Base-by-base conservation (phyloP, 2,797 vertebrate species). In the Peromyscus attwateri region DNA sequence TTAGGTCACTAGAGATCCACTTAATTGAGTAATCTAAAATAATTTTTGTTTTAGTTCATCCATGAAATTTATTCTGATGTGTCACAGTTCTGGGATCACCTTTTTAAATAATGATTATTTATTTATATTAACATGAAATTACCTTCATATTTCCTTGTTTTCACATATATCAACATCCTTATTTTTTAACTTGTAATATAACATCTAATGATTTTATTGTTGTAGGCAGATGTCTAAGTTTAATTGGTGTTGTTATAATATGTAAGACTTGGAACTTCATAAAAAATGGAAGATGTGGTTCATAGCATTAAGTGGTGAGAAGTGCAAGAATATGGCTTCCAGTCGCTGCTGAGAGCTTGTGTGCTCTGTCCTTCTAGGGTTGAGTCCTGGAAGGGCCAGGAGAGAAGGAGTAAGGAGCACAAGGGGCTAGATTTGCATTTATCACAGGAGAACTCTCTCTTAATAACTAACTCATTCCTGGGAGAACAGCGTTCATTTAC, bases 1-100 rank as follows among this genome's bases (percentile, higher is more conserved):
- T 97, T 43, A 93, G 95, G 64, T 93, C 71, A 90, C 64, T 60
- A 82, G 71, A 93, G 66, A 94, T 25, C 4, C 12, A 80, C n/a
- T 75, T 95, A 92, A 71, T 49, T 77, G 83, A 91, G 89, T 94
- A 89, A 62, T 95, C 31, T 68, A 52, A 93, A 92, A 75, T 34
- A 84, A 68, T 95, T 87, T 89, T 14, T 89, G 31, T 76, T 52
- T 94, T 76, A 40, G 34, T 43, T 46, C 10, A 81, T 82, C 64
- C 19, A 76, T 94, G 46, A 52, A 90, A 89, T 55, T 89, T 87
- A 87, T 79, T 92, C 70, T 91, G 31, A 40, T 77, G 52, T 79
- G 16, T 88, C n/a, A 92, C n/a, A 91, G n/a, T 87, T 95, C n/a
- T 27, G 84, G 43, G 31, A 71, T 95, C 49, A 43, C 8, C 75